Evolutionary conservation across 2,888 invertebrate species (phyloP).

Genomic region (Drosophila mimica): DNA sequence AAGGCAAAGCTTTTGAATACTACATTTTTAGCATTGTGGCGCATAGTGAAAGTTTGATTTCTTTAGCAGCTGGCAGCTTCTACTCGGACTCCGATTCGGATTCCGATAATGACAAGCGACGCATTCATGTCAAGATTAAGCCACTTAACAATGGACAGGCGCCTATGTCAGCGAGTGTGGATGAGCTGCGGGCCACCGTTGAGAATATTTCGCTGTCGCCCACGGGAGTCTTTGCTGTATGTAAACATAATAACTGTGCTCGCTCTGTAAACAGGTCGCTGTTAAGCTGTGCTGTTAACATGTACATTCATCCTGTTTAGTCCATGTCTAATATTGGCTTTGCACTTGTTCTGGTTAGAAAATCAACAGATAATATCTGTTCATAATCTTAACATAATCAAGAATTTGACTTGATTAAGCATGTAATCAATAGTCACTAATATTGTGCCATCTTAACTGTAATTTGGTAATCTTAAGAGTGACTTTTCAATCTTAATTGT

Average conservation of each 20-base stretch:
- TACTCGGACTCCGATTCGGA: conserved; percentile 95
- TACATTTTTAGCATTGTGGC: too few relatives aligned
- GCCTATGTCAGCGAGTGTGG: conserved; percentile 97
- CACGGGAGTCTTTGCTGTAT: conserved; percentile 88
- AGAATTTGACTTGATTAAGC: not conserved
- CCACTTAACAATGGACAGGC: conserved; percentile 95
- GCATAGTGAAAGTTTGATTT: conserved; percentile 4
- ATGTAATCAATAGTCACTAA: not conserved
- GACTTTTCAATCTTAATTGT: not conserved
- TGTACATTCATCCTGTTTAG: not conserved
- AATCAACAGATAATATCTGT: not conserved
- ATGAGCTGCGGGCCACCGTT: conserved; percentile 95
- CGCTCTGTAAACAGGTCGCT: not conserved
- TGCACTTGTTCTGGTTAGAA: not conserved
- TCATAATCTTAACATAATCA: not conserved
- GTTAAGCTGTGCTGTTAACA: not conserved
- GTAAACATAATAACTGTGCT: conserved; percentile 45
- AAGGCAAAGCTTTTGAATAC: conserved; percentile 18
- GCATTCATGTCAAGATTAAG: conserved; percentile 97
- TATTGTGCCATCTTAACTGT: not conserved
- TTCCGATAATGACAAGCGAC: conserved; percentile 95
- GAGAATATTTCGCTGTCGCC: conserved; percentile 95
- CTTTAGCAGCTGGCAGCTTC: conserved; percentile 89
- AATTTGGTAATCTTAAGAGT: not conserved
- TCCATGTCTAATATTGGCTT: not conserved